A percentile compares a stretch with the other conserved stretches of the same genome.
These are phyloP conservation scores for Lordiphosa fenestrarum DNA, from an alignment of 2,888 invertebrate species.

Conservation along the genomic window DNA sequence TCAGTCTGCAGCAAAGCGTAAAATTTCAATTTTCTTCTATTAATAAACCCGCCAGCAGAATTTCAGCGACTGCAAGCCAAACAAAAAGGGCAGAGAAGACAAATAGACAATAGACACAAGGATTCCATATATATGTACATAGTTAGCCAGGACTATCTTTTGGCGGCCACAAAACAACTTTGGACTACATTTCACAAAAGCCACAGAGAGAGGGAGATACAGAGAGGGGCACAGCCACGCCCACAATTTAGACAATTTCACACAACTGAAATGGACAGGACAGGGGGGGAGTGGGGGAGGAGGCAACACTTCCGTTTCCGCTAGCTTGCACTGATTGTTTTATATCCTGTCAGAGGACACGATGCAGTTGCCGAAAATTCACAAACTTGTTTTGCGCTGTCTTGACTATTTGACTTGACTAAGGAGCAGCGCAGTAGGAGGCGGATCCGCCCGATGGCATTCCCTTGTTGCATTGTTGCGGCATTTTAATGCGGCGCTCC, in stretches of 20 bases:
- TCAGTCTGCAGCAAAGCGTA: constrained; percentile 44
- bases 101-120: constrained; percentile 24
- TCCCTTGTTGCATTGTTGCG: constrained; percentile 52
- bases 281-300: neutral
- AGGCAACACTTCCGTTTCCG: constrained; percentile 74
- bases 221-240: constrained; percentile 25
- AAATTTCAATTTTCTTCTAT: constrained; percentile 71
- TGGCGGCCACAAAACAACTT: constrained; percentile 50
- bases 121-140: constrained; percentile 4
- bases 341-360: constrained; percentile 77
- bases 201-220: constrained; percentile 10
- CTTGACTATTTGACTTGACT: constrained; percentile 65
- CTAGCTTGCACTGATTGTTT: constrained; percentile 79
- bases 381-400: constrained; percentile 74
- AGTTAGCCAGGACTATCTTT: constrained; percentile 23
- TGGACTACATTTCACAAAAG: constrained; percentile 63
- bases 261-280: constrained; percentile 19
- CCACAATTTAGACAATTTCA: constrained; percentile 65
- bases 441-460: constrained; percentile 17
- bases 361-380: constrained; percentile 62
- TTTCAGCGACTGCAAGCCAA: constrained; percentile 39
- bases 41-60: constrained; percentile 55
- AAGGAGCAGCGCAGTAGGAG: constrained; percentile 33
- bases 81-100: constrained; percentile 33
- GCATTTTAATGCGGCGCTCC: constrained; percentile 49